phyloP scores from a whole-genome alignment of 1,140 invertebrate genomes.

The Phenacoccus solenopsis region DNA sequence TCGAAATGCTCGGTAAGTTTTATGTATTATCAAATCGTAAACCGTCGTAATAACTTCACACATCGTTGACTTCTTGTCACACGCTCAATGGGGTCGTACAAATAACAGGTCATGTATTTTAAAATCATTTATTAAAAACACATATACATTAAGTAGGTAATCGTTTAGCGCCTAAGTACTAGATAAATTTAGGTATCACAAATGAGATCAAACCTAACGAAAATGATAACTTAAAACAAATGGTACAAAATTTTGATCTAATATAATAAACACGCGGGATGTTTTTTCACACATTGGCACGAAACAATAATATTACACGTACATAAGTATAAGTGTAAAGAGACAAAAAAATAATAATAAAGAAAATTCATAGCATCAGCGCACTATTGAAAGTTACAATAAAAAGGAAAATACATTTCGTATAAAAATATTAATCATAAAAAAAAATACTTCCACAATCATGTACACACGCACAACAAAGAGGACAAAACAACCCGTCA shows the following conservation, averaged over 20 bases:
- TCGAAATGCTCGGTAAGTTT: no score
- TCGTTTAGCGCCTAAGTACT: not conserved
- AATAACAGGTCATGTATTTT: no score
- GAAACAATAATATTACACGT: no score
- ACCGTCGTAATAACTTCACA: no score
- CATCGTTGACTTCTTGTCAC: no score
- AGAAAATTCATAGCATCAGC: not conserved
- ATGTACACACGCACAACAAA: not conserved
- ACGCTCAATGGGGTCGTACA: no score
- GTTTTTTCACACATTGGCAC: not conserved
- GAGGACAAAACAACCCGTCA: not conserved
- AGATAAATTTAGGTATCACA: not conserved
- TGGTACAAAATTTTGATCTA: conserved; percentile 3
- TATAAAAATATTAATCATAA: not conserved
- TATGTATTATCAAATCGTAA: no score
- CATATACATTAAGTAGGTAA: conserved; percentile 3
- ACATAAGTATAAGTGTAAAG: no score
- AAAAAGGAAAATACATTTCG: not conserved
- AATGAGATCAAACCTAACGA: not conserved
- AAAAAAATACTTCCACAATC: not conserved
- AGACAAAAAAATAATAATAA: no score
- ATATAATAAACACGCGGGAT: not conserved
- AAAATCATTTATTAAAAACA: not conserved
- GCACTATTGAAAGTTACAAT: not conserved
- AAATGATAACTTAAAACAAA: not conserved